These are phyloP conservation scores for Acrossocheilus fasciatus DNA, from an alignment of 2,797 vertebrate genomes.

Conservation along the genomic window DNA sequence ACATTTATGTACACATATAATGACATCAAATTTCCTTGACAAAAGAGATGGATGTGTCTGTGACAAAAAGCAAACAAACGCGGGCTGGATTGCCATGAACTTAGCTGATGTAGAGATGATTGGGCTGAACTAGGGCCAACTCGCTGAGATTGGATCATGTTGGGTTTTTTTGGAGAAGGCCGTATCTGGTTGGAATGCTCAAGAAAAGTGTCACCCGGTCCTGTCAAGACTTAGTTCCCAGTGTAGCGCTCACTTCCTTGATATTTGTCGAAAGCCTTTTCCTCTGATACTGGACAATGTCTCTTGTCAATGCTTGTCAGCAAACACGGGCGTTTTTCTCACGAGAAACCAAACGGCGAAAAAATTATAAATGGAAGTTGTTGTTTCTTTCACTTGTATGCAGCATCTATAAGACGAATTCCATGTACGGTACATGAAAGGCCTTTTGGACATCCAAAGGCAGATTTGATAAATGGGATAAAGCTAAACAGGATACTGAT, in stretches of 20 bases:
- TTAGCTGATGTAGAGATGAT: slow-evolving; percentile 19
- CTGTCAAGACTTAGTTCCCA: slow-evolving; percentile 39
- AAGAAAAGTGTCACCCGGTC: slow-evolving; percentile 31
- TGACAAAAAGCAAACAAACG: slow-evolving; percentile 35
- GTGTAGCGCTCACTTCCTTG: not conserved
- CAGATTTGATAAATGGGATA: slow-evolving; percentile 23
- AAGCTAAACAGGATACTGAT: slow-evolving; percentile 53
- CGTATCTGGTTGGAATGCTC: slow-evolving; percentile 7
- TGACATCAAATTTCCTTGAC: slow-evolving; percentile 45
- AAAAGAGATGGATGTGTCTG: slow-evolving; percentile 42
- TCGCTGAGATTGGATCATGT: slow-evolving; percentile 1
- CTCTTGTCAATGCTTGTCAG: slow-evolving; percentile 40
- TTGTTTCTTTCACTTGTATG: not conserved
- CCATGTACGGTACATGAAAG: not conserved
- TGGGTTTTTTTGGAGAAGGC: not conserved
- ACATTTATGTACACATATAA: slow-evolving; percentile 64
- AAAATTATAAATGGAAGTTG: not conserved
- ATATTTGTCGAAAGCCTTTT: slow-evolving; percentile 38
- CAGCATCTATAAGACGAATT: not conserved
- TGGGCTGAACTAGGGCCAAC: not conserved
- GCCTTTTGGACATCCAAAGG: not conserved
- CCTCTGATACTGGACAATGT: slow-evolving; percentile 28
- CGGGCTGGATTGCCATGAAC: not conserved
- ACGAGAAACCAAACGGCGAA: slow-evolving; percentile 38
- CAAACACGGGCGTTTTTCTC: slow-evolving; percentile 43